Base-by-base conservation (phyloP, 2,113 vertebrate genomes). In the Vimba vimba region DNA sequence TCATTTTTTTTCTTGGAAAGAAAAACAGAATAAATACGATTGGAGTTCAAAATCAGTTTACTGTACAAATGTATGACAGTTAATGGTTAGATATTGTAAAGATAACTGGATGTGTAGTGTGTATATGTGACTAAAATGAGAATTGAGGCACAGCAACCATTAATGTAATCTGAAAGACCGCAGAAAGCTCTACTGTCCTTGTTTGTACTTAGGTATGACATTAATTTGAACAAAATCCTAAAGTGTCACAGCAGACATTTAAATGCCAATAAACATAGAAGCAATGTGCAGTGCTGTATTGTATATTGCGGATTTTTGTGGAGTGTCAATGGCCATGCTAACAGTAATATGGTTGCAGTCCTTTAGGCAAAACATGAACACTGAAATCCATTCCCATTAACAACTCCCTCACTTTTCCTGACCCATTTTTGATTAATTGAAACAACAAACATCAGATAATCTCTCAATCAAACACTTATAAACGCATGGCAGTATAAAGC, bases 201-300 rank as follows among this genome's bases (percentile, higher is more conserved):
- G 36, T 62, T 43, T 77, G 33, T 77, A 33, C 77, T 33, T 43
- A 13, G 8, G n/a, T 62, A 9, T 66, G 25, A 66, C 33, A 33
- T 33, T 33, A 64, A 62, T 27, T 30, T 68, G 33, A 52, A 52
- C 27, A 33, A 21, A 57, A 33, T 73, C 27, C 30, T 73, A 43
- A 83, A 73, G 50, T 59, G 66, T 50, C 81, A 82, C 43, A 21
- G 33, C 79, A 82, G 80, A 36, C 12, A 5, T 79, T 79, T 79
- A 60, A 60, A 79, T 60, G 77, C 33, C 77, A 60, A 36, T 59
- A 23, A 39, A 79, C 52, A 8, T 27, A 77, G 17, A 82, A 82
- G 62, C 62, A 30, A 52, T 82, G 43, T 52, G 43, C 15, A 50
- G 79, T 81, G 59, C 47, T 81, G 43, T 15, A 82, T 30, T 82